A percentile compares a stretch with the other conserved stretches of the same genome.
Evolutionary conservation across 2,113 vertebrate genomes (phyloP).

Genomic region (Orthonyx spaldingii): DNA sequence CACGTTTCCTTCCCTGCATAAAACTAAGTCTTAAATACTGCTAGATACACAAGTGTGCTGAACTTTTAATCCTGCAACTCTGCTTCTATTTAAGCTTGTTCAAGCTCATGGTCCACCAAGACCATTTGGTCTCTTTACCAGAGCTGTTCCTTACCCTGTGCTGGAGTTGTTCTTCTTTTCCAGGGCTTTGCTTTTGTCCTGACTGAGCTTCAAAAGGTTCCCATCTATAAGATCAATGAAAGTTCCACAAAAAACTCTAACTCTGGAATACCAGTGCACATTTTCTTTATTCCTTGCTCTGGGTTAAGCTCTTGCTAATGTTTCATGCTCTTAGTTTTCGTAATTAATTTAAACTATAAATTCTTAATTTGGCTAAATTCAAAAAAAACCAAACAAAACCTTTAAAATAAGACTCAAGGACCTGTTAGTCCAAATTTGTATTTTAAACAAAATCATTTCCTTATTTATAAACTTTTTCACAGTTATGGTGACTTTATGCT

Average conservation of each 20-base stretch:
- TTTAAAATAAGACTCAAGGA: background rate
- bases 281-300: background rate
- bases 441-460: background rate
- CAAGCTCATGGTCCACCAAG: background rate
- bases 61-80: background rate
- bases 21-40: background rate
- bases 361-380: background rate
- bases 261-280: background rate
- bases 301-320: background rate
- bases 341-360: background rate
- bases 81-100: background rate
- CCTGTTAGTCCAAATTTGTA: background rate
- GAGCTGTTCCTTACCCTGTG: background rate
- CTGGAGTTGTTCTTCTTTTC: background rate
- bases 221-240: background rate
- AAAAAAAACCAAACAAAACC: background rate
- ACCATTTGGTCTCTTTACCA: background rate
- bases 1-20: background rate
- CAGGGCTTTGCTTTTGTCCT: background rate
- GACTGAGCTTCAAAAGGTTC: background rate
- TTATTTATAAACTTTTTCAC: background rate
- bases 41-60: background rate
- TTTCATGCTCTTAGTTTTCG: background rate
- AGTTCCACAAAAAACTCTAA: background rate
- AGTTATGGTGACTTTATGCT: background rate